Evolutionary conservation across 1,140 invertebrate species (phyloP), one percentile per base, ranked within the genome.

Genomic region (Trichonephila clavipes): DNA sequence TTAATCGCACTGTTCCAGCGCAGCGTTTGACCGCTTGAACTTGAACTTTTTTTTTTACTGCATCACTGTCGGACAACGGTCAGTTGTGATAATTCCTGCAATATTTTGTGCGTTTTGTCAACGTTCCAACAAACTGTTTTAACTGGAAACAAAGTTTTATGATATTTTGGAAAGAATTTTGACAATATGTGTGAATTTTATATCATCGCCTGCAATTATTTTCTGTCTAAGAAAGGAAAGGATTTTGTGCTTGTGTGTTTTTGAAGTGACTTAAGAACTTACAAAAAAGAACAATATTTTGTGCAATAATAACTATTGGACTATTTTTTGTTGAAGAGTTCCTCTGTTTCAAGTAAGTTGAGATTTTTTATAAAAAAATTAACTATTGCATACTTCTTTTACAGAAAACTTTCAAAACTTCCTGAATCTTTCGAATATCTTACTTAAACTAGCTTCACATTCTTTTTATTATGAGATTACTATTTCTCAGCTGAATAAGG

Each of bases 11-110:
- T 87, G 40, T 59, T 69, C 72, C 69, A 14, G 61, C 24, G 24
- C 92, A 61, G 86, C 86, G 34, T 24, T 88, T 93, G 92, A 93
- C 92, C 92, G 86, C 86, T 81, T 93, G 92, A 93, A 93, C 92
- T 93, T 93, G 92, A 93, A 93, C 92, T 93, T 88, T 69, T 82
- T 28, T 83, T 82, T 69, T 64, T 40, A 58, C 34, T 14, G 21
- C 51, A 14, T 19, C 14, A 19, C 61, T n/a, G 14, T 28, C 86
- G 92, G 92, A 93, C 92, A 93, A 8, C 83, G 92, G 92, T 93
- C 92, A 93, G 82, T 86, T 86, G 72, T 24, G 51, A 16, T 51
- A 24, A 51, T 8, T 28, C 24, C 66, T 85, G 24, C n/a, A 59
- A 14, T 59, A 85, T 24, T 62, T 24, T 87, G 12, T 44, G 85